Evolutionary conservation across 2,113 vertebrate species (phyloP).

Genomic region (Lycaon pictus): DNA sequence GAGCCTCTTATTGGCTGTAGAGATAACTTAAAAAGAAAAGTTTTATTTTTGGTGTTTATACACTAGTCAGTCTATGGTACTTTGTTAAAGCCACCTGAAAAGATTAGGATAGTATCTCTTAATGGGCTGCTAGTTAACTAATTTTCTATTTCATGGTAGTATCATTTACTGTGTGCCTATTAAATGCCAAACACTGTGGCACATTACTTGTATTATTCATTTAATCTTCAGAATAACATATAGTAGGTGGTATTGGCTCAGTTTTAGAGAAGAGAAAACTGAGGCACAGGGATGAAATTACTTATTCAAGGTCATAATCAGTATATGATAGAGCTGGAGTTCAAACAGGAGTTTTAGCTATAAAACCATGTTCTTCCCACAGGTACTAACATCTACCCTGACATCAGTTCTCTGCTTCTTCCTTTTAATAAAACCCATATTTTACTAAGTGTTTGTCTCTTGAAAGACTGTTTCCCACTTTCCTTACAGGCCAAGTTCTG

Average conservation of each 20-base stretch:
- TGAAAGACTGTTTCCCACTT: background rate
- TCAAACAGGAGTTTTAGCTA: background rate
- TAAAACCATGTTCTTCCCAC: background rate
- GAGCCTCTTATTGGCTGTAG: background rate
- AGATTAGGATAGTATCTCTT: background rate
- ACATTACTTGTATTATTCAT: constrained; percentile 24
- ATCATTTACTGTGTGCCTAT: background rate
- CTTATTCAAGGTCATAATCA: background rate
- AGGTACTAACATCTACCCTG: background rate
- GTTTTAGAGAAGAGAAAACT: background rate
- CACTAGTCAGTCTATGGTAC: background rate
- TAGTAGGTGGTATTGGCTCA: background rate
- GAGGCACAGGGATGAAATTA: background rate
- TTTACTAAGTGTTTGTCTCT: background rate
- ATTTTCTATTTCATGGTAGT: background rate
- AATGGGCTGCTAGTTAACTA: background rate
- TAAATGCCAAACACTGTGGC: background rate
- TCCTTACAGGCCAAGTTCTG: background rate
- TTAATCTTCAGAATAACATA: background rate
- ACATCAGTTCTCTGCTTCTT: background rate
- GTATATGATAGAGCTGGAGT: background rate
- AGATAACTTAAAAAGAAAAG: background rate
- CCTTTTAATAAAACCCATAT: background rate
- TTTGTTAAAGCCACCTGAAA: background rate
- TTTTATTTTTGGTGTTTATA: background rate